Base-by-base conservation (phyloP, 2,797 vertebrate genomes). In the Periophthalmus magnuspinnatus region DNA sequence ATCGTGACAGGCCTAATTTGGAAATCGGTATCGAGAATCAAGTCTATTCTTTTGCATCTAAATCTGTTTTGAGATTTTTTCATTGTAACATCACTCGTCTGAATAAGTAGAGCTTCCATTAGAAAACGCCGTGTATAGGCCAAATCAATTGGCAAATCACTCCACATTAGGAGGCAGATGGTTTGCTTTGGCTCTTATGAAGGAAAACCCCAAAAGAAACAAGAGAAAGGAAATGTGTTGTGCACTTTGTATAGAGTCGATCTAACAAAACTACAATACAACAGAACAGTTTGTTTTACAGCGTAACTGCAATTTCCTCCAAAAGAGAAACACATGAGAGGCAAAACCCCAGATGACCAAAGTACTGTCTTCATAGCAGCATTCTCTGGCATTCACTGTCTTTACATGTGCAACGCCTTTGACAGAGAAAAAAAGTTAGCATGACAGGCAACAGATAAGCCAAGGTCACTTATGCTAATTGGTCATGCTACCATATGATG, bases 401-500 rank as follows among this genome's bases (percentile, higher is more conserved):
- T 28, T 59, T 76, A 34, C 78, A 81, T 90, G 82, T 72, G 78
- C 41, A 70, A 59, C 54, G 75, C 45, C 6, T 72, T 84, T 81
- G 75, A 75, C 78, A 74, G 72, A 80, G 65, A 68, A 74, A 74
- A 76, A 77, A 83, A 71, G 74, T 76, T 65, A 79, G 80, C 89
- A 83, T 90, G 89, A 60, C 69, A 88, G 80, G 73, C 79, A 78
- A 67, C 84, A 90, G 90, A 94, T 93, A 90, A 92, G 86, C 87
- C 70, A 82, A 89, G 92, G 92, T 93, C 89, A 90, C 80, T 76
- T 77, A 92, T 88, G 86, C 84, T 91, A 93, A 93, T 93, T 88
- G 93, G 93, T 89, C 87, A 92, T 86, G 87, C 84, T 80, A 88
- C 91, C 93, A 94, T 87, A 83, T 91, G 92, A 93, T 91, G 82